Percentiles rank a stretch among this genome's conserved stretches.
Conservation (phyloP, 2,797 vertebrate species). For the Lates japonicus region DNA sequence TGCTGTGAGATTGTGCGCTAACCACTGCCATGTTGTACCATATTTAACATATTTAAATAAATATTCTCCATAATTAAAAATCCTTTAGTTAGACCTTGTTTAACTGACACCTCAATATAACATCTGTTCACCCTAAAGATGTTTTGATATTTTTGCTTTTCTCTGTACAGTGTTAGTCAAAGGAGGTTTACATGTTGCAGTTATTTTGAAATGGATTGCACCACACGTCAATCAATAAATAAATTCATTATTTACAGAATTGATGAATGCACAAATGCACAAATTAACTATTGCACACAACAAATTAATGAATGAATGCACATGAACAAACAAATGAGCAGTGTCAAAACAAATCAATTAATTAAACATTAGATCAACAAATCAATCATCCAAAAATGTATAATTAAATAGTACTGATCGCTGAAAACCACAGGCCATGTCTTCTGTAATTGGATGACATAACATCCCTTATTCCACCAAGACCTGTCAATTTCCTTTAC, state of each 20-base stretch:
- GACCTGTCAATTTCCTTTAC: constrained; percentile 55
- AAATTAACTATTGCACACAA: neutral
- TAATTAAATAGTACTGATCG: constrained; percentile 17
- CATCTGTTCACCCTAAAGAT: neutral
- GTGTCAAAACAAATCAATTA: neutral
- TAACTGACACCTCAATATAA: neutral
- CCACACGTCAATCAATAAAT: neutral
- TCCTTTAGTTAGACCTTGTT: neutral
- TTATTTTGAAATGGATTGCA: neutral
- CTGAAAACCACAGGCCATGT: constrained; percentile 19
- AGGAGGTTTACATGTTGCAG: neutral
- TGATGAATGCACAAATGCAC: neutral
- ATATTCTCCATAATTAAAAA: neutral
- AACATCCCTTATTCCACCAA: constrained; percentile 24
- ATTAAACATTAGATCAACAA: constrained; percentile 6
- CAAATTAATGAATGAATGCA: neutral
- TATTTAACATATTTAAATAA: neutral
- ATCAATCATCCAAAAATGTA: neutral
- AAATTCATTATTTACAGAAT: neutral
- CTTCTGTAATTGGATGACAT: constrained; percentile 45
- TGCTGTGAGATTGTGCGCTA: no score
- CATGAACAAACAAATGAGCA: neutral
- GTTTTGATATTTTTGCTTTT: neutral
- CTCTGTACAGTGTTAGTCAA: neutral
- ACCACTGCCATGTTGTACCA: neutral